Evolutionary conservation across 2,113 vertebrate genomes (phyloP), one percentile per base, ranked within the genome.

Genomic region (Ursus arctos): DNA sequence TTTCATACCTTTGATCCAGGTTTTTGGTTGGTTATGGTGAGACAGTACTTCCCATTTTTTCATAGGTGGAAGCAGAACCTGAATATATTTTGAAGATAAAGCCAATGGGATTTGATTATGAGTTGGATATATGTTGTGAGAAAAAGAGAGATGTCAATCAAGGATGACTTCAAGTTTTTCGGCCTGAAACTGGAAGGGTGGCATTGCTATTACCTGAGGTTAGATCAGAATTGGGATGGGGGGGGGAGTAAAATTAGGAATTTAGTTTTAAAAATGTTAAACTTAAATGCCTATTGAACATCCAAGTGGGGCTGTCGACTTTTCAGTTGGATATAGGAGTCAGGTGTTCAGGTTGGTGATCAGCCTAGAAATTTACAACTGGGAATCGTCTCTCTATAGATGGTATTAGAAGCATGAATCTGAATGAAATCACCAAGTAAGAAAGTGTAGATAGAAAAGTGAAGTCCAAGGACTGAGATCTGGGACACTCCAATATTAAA

Each of bases 211-310:
- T 18, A 76, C 51, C 12, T 79, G 79, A 47, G 24, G 6, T 88
- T 61, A 59, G 53, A 72, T 86, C 26, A 76, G 13, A 94, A 26
- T 0, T 9, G 5, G 19, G 53, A 4, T 16, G 24, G 9, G 47
- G 11, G 26, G 36, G 10, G 22, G 31, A 15, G 13, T 83, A 91
- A 89, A 90, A 77, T 77, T 83, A 82, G 51, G 59, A 69, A 19
- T 36, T 76, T 24, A 61, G 40, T 65, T 94, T 96, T 74, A 24
- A 88, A 81, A 87, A 80, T 69, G 63, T 88, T 90, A 95, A 95
- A 81, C n/a, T 74, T 63, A 72, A 94, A 94, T 49, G 33, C 65
- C 51, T 57, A 43, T 87, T 63, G 53, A 82, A 92, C 4, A n/a
- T 28, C 15, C 67, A 71, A 21, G 72, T 51, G 28, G 80, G 51